Evolutionary conservation across 2,113 vertebrate genomes (phyloP).

Genomic region (Microtus montanus): DNA sequence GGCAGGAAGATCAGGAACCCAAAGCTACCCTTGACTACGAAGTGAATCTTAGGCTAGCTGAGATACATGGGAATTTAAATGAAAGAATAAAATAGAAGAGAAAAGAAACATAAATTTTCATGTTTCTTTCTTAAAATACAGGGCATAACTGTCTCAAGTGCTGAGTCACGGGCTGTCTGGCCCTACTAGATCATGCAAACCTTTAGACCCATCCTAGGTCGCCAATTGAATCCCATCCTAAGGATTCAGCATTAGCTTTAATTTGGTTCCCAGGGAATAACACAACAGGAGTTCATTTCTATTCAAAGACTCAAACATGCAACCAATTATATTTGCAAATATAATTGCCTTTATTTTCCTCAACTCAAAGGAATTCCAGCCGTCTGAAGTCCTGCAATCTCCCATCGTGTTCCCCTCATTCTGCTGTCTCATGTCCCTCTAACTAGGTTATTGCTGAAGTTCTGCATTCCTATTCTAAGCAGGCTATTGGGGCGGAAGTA

Average conservation of each 20-base stretch:
- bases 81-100: background rate
- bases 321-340: background rate
- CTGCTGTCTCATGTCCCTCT: background rate
- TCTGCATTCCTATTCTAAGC: background rate
- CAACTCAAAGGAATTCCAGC: background rate
- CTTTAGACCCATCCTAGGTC: background rate
- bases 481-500: background rate
- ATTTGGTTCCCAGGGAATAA: background rate
- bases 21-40: background rate
- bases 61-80: background rate
- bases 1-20: background rate
- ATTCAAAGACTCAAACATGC: background rate
- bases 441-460: background rate
- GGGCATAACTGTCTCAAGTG: background rate
- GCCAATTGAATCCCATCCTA: background rate
- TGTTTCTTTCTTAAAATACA: background rate
- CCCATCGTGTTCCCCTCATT: too few species aligned
- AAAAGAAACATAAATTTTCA: background rate
- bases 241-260: background rate
- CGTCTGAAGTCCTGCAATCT: background rate
- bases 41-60: background rate
- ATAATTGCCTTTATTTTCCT: slow-evolving; percentile 3
- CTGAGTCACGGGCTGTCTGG: background rate
- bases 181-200: background rate
- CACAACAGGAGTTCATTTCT: background rate